Evolutionary conservation across 2,888 invertebrate genomes (phyloP), one percentile per base, ranked within the genome.

Genomic region (Drosophila meridiana): DNA sequence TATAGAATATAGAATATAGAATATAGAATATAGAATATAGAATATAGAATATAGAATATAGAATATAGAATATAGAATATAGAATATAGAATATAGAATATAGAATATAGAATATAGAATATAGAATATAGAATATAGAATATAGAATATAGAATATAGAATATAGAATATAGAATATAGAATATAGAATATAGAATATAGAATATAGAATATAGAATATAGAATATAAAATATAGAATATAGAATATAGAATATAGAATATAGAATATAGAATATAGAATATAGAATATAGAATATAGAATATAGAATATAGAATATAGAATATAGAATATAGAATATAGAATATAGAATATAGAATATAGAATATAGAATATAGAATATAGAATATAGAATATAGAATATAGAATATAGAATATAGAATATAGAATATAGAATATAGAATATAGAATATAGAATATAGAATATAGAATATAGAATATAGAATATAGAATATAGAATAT

Each of bases 131-230:
- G n/a, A 50, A 14, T 32, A 48, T 42, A 42, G n/a, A 43, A 20
- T 20, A 26, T 45, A 20, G 45, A 45, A 26, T 45, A 45, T 45
- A 43, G 42, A 43, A 43, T 45, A 45, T 45, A 20, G 26, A n/a
- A 50, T 50, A 34, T 32, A 50, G 34, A 50, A 32, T 34, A 9
- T 50, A 50, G 34, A 50, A n/a, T 34, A 48, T 43, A 43, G 42
- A 45, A 26, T 45, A 26, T 45, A 20, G 45, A 45, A 26, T 45
- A 45, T 45, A 43, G 42, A 43, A 43, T 45, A 45, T 45, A 20
- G 26, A n/a, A 50, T 50, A 34, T 32, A 50, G 34, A 50, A 32
- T 34, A 9, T 50, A 50, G 34, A 50, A n/a, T 34, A 48, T 43
- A 43, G 43, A 45, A 26, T 45, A 26, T 45, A 20, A 26, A 45